Evolutionary conservation across 2,888 invertebrate species (phyloP), one percentile per base, ranked within the genome.

Genomic region (Clunio marinus): DNA sequence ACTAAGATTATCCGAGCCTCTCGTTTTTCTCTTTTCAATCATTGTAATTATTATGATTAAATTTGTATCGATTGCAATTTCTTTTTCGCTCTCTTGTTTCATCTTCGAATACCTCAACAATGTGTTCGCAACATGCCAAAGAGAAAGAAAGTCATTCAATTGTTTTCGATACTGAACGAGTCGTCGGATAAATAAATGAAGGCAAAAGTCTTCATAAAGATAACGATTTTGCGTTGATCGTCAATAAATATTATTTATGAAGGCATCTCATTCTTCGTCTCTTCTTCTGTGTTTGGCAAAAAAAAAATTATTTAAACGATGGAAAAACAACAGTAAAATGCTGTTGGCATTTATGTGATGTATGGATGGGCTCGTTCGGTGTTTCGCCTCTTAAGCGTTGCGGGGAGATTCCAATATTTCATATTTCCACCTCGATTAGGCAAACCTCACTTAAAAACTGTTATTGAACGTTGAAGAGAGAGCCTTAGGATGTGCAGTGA

Each of bases 381-480:
- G 15, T 24, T 62, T 24, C 25, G 13, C 37, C 24, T 62, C n/a
- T 15, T 2, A 22, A 51, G 22, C 51, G 51, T 51, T 22, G 51
- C 51, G 51, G 35, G 35, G 41, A 24, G 28, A 45, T 45, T 25
- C 20, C 70, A 71, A 70, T 71, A 71, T 72, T 72, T 72, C 71
- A 72, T 73, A 73, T 73, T 73, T 73, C 72, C 71, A 72, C 72
- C 73, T 73, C 66, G 51, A 73, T 73, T 73, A 73, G 72, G 71
- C 71, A 71, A 71, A 32, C 24, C 15, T 24, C 24, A 17, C 60
- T 35, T 22, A 35, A 67, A 62, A 24, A 72, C 72, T 72, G 71
- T 73, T 74, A 73, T 73, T 72, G 72, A n/a, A n/a, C n/a, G n/a
- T n/a, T n/a, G n/a, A n/a, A n/a, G n/a, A n/a, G n/a, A n/a, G n/a